Evolutionary conservation across 2,113 vertebrate species (phyloP), one percentile per base, ranked within the genome.

Genomic region (Galbula dea): DNA sequence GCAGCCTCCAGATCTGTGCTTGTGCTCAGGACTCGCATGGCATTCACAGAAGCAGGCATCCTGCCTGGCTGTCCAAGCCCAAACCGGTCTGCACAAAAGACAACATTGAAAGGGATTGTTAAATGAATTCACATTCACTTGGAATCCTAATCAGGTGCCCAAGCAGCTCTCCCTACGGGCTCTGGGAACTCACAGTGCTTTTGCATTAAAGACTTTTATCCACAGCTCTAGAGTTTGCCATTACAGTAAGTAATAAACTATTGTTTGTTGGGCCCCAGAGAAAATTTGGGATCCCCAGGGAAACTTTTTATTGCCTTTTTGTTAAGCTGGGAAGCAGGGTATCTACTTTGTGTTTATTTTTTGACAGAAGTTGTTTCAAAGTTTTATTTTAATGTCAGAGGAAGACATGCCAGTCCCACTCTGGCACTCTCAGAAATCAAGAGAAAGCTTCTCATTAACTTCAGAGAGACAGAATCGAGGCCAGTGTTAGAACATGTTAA

Each of bases 1-100:
- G 99, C 99, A 24, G 99, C 99, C 93, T 99, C 99, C 88, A 99
- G 98, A 89, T 99, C 99, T 4, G 99, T 99, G 90, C 99, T 99
- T 3, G 99, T 99, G 97, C 99, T 99, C 51, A 99, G 97, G 57
- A 99, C 99, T 90, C 99, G 96, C 99, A 99, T 99, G 90, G 99
- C 98, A 68, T 98, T 99, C 88, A 99, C 98, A 9, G 99, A 99
- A 11, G 99, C 98, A 83, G 99, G 99, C 92, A 99, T 98, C 83
- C 99, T 98, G 74, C 99, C 98, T 95, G 99, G 98, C 95, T 99
- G 99, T 57, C 99, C 97, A 67, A 99, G 97, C 65, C 99, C 98
- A 93, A 99, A 99, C n/a, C 99, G 99, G 96, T 99, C 99, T 99
- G 95, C 66, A 95, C 67, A 94, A 94, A 96, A 94, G 96, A 97